Base-by-base conservation (phyloP, 2,797 vertebrate genomes). In the Phaenicophaeus curvirostris region DNA sequence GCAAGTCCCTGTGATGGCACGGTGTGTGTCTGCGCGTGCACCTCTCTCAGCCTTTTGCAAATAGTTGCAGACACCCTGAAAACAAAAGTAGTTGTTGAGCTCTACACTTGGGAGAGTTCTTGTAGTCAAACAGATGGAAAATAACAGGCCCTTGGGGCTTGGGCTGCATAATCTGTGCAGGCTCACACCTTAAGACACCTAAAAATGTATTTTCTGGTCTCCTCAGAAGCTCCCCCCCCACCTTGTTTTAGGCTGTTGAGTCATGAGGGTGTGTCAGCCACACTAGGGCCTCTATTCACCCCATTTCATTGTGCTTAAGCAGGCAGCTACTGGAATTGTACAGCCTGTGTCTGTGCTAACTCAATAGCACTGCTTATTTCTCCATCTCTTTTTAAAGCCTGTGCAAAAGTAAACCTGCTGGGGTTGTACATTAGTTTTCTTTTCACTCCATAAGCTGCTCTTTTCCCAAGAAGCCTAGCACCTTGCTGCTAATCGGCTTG, bases 261-360 rank as follows among this genome's bases (percentile, higher is more conserved):
- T 95, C 94, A 91, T 65, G 90, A 95, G 87, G 35, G 65, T 93
- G 90, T 93, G 89, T 96, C 94, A 93, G 89, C 39, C 92, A 68
- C 87, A 58, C 83, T 68, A 89, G 85, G 87, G 85, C 80, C 90
- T 68, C 81, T 89, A 72, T 94, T 95, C 90, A 90, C 94, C 58
- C 72, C 51, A 15, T 65, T 92, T 79, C 78, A 76, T 92, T 94
- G 92, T 91, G 89, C 78, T 89, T 90, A 89, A 92, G 75, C 73
- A 89, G 89, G 89, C 92, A 78, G 92, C 89, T 89, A 42, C 84
- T 90, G 90, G 92, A 90, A 89, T 91, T 90, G 92, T 85, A 61
- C 92, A 85, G 81, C 75, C 72, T 78, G 51, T 89, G 75, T 89
- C 93, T 66, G 78, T n/a, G 24, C 89, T 92, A 51, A 75, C 68